Base-by-base conservation (phyloP, 92 coral and sea anemone species). In the Zoanthus sociatus region DNA sequence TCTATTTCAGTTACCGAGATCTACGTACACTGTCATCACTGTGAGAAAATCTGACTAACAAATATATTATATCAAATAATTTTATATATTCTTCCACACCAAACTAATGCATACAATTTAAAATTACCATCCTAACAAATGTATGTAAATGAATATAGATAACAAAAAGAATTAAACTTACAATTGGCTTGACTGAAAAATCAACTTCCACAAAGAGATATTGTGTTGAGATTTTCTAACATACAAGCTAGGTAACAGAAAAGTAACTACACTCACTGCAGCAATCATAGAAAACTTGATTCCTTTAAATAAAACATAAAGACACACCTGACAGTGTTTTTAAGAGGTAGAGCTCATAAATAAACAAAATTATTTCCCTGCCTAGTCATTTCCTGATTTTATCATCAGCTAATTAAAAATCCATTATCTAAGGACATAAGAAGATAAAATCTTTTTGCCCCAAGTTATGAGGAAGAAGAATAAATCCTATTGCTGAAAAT, bases 331-430 rank as follows among this genome's bases (percentile, higher is more conserved):
- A 11, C 20, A 14, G 45, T 54, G 50, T 77, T 53, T 26, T 54
- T 33, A 77, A 53, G 64, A 54, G 56, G 21, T 3, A 51, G 12
- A 10, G 14, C 20, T 76, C 12, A 76, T 21, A 50, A 12, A 51
- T 50, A 50, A 53, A 76, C 61, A 50, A 76, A 48, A 51, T 48
- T 8, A 51, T 51, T 20, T 50, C 17, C 26, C 42, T 50, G 64
- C 66, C 53, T 32, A 51, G 11, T 17, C 21, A 77, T 54, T 77
- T 77, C 66, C 82, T 77, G 68, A 77, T 77, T 53, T 54, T 77
- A 77, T 77, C 82, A 53, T 11, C 61, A 26, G 20, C 82, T 77
- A 30, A 77, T 77, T 54, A 53, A 44, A 77, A 77, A 77, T 77
- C 68, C 82, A 77, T 77, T 77, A 54, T 5, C 20, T 11, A 11